phyloP scores from a whole-genome alignment of 1,140 invertebrate species.

The Brachystomella parvula region DNA sequence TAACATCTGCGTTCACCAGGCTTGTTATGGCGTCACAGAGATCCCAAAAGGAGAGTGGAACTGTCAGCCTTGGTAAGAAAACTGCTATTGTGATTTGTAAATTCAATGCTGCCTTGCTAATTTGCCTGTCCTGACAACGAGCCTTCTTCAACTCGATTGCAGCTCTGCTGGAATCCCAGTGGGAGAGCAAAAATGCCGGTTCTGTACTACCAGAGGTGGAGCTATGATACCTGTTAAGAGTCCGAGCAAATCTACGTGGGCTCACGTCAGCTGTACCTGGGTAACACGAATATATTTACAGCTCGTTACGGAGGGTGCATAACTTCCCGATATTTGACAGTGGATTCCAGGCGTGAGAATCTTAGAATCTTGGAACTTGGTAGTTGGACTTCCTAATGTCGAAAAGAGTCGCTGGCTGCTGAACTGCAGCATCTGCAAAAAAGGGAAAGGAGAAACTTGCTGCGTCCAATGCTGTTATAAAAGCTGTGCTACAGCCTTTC shows the following conservation, averaged over 20 bases:
- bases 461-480: background rate
- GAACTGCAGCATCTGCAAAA: background rate
- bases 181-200: background rate
- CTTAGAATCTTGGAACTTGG: background rate
- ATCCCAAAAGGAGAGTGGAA: slow-evolving; percentile 1
- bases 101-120: background rate
- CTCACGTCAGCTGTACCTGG: slow-evolving; percentile 1
- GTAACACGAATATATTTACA: too few species aligned
- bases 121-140: background rate
- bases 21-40: slow-evolving; percentile 4
- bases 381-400: background rate
- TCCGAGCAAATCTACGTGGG: background rate
- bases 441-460: background rate
- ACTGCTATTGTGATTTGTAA: background rate
- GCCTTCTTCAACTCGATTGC: background rate
- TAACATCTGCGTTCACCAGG: slow-evolving; percentile 12
- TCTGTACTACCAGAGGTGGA: background rate
- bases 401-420: background rate
- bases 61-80: slow-evolving; percentile 7
- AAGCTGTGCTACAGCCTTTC: background rate
- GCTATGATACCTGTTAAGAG: background rate
- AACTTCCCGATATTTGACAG: too few species aligned
- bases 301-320: too few species aligned
- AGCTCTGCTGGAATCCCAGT: background rate
- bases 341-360: slow-evolving; percentile 1